Conservation (phyloP, 2,113 vertebrate species). For the Anarhynchus alexandrinus region DNA sequence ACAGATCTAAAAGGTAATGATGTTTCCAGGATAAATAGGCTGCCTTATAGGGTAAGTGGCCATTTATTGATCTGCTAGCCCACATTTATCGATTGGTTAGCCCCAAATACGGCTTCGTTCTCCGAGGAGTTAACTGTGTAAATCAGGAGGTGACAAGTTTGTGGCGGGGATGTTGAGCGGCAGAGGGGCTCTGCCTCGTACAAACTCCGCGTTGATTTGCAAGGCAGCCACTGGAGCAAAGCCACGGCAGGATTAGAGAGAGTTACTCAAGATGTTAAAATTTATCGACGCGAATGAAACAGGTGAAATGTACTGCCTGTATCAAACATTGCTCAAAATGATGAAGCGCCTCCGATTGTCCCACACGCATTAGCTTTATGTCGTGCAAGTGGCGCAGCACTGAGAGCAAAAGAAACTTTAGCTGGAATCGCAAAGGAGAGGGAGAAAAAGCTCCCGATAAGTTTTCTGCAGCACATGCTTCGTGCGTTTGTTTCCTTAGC, state of each 20-base stretch:
- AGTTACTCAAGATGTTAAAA: slow-evolving; percentile 1
- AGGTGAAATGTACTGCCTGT: background rate
- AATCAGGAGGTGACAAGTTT: slow-evolving; percentile 71
- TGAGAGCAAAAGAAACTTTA: background rate
- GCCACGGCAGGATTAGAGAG: background rate
- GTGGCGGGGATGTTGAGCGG: background rate
- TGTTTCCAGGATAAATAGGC: slow-evolving; percentile 84
- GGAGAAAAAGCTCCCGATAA: background rate
- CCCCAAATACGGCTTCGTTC: slow-evolving; percentile 69
- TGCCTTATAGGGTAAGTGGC: slow-evolving; percentile 82
- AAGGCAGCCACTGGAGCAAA: slow-evolving; percentile 24
- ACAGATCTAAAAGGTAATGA: slow-evolving; percentile 86
- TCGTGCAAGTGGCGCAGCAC: background rate
- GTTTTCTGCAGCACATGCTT: slow-evolving; percentile 1
- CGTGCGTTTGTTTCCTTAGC: slow-evolving; percentile 69
- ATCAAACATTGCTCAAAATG: background rate
- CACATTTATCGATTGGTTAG: slow-evolving; percentile 72
- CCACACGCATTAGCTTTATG: background rate
- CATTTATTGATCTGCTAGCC: slow-evolving; percentile 78
- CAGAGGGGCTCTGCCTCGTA: background rate
- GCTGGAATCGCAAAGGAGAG: background rate
- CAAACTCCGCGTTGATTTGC: slow-evolving; percentile 24
- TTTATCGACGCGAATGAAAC: background rate
- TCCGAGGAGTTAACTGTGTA: slow-evolving; percentile 76
- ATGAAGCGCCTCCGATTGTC: background rate